Evolutionary conservation across 2,888 invertebrate genomes (phyloP).

Genomic region (Tachystola acroxantha): DNA sequence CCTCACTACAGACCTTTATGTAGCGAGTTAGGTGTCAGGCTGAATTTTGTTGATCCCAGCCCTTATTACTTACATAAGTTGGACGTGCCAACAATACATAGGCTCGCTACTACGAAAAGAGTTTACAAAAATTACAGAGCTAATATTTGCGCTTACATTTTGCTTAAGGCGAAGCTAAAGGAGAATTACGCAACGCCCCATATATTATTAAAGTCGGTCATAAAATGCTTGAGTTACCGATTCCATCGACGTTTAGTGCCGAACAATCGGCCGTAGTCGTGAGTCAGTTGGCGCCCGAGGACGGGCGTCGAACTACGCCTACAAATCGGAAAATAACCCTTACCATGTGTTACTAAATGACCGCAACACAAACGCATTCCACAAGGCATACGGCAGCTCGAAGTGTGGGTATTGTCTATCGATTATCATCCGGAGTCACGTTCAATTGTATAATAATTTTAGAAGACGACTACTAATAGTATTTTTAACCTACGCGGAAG

Average conservation of each 20-base stretch:
- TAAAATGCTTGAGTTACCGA: conserved; percentile 73
- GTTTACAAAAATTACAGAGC: conserved; percentile 19
- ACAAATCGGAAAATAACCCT: conserved; percentile 53
- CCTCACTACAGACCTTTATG: background rate
- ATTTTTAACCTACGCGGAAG: conserved; percentile 33
- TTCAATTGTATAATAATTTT: conserved; percentile 32
- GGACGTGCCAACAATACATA: too few relatives aligned
- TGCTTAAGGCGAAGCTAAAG: conserved; percentile 46
- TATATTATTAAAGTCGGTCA: conserved; percentile 64
- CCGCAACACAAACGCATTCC: conserved; percentile 21
- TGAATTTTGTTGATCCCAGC: too few relatives aligned
- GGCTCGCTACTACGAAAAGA: too few relatives aligned
- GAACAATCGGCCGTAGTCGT: conserved; percentile 64
- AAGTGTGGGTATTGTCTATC: conserved; percentile 19
- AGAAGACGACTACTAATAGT: conserved; percentile 28
- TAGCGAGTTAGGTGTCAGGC: background rate
- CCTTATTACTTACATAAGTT: background rate
- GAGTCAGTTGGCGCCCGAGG: conserved; percentile 66
- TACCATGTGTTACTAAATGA: conserved; percentile 49
- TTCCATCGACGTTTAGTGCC: conserved; percentile 67
- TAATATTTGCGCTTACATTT: conserved; percentile 47
- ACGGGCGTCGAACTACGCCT: conserved; percentile 57
- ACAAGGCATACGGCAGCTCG: conserved; percentile 19
- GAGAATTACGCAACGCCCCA: conserved; percentile 67
- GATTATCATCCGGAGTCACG: conserved; percentile 39